These are phyloP conservation scores for Itoplectis maculator DNA, from an alignment of 2,888 invertebrate species.

Conservation along the genomic window DNA sequence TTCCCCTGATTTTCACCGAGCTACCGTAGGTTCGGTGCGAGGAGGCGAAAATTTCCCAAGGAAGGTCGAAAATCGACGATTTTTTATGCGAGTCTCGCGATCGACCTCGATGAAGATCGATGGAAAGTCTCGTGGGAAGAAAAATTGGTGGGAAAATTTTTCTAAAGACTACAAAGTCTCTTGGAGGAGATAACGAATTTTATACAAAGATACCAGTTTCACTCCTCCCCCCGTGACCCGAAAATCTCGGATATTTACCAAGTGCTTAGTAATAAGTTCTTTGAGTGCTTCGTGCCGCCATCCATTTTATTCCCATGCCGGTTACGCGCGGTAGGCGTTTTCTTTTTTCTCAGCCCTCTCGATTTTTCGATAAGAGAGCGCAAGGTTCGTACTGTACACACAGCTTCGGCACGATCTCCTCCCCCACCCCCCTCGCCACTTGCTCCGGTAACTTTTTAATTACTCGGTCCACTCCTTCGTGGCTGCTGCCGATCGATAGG, in stretches of 20 bases:
- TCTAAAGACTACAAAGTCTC: neutral
- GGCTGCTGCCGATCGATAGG: slow-evolving; percentile 33
- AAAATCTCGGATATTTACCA: slow-evolving; percentile 47
- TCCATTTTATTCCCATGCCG: slow-evolving; percentile 55
- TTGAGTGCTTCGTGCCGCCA: slow-evolving; percentile 51
- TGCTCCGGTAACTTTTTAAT: slow-evolving; percentile 70
- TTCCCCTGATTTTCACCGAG: neutral
- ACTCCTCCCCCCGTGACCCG: neutral
- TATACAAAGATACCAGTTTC: slow-evolving; percentile 7
- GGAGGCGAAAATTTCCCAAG: neutral
- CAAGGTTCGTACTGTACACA: slow-evolving; percentile 11
- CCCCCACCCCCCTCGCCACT: no score
- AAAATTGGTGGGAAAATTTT: no score
- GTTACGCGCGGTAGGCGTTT: slow-evolving; percentile 45
- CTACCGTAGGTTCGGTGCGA: neutral
- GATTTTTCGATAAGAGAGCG: slow-evolving; percentile 62
- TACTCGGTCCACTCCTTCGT: slow-evolving; percentile 55
- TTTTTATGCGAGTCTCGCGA: neutral
- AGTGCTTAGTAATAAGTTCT: slow-evolving; percentile 53
- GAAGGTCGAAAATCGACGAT: neutral
- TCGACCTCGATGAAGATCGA: slow-evolving; percentile 8
- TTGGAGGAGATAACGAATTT: slow-evolving; percentile 20
- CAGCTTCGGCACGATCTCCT: slow-evolving; percentile 1
- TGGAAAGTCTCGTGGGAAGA: slow-evolving; percentile 38
- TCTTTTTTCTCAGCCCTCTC: slow-evolving; percentile 52